These are phyloP conservation scores for Melinopterus prodromus DNA, from an alignment of 2,888 invertebrate species.

Conservation along the genomic window DNA sequence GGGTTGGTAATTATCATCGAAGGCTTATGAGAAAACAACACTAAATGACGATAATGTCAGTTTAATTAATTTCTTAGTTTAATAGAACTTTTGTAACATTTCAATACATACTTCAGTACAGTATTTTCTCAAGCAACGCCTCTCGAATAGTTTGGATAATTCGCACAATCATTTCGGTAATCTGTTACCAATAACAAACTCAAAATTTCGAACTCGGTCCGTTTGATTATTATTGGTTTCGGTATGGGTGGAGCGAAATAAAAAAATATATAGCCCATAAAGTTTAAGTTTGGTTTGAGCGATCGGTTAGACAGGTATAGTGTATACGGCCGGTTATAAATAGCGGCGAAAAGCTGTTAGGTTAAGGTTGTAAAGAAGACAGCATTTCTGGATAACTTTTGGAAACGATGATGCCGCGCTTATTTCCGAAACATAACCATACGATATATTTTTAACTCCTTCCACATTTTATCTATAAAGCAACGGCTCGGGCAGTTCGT, in stretches of 20 bases:
- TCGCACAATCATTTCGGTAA: constrained; percentile 12
- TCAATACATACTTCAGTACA: not conserved
- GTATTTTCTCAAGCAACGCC: not conserved
- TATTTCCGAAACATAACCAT: too few relatives aligned
- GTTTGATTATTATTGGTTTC: constrained; percentile 24
- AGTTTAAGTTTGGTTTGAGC: constrained; percentile 11
- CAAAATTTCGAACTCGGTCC: not conserved
- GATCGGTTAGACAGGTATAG: constrained; percentile 17
- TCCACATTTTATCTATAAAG: not conserved
- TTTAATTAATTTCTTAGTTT: too few relatives aligned
- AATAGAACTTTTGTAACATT: too few relatives aligned
- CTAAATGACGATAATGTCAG: too few relatives aligned
- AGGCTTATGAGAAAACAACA: too few relatives aligned
- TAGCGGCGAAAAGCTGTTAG: not conserved
- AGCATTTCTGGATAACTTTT: not conserved
- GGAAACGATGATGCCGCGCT: not conserved
- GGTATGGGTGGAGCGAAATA: constrained; percentile 17
- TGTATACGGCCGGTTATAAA: constrained; percentile 6
- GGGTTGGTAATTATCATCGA: too few relatives aligned
- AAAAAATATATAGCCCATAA: constrained; percentile 25
- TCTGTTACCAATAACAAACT: constrained; percentile 14
- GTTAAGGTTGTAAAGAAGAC: not conserved
- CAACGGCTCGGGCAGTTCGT: not conserved
- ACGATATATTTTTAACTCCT: not conserved
- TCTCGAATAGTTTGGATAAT: not conserved